Evolutionary conservation across 2,888 invertebrate species (phyloP), one percentile per base, ranked within the genome.

Genomic region (Limnephilus auricula): DNA sequence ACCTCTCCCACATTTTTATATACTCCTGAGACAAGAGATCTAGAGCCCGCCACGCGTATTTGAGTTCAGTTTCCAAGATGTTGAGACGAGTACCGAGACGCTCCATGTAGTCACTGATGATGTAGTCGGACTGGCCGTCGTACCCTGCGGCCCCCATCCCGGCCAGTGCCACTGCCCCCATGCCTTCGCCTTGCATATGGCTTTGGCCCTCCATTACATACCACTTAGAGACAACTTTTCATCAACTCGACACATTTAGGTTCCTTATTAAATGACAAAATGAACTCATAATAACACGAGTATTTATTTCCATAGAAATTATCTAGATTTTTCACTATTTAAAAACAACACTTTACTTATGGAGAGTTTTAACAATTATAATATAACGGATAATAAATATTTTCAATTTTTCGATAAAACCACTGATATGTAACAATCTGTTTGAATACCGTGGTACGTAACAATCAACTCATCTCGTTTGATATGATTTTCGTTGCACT

Each of bases 1-100:
- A 95, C 84, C 98, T 96, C 94, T 98, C 98, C 98, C 99, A 99
- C 98, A 99, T 99, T 94, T 98, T 98, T 90, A 98, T 98, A 94
- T 99, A 99, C 94, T 99, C 99, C 94, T 98, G 98, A 79, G 98
- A 98, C 65, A 99, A 96, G 90, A 99, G 96, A 94, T 99, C 99
- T 91, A 99, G 96, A 3, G 99, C 98, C 93, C 98, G 96, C 99
- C 99, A 99, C 31, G 99, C 99, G 94, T 98, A 98, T 94, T 98
- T 98, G 87, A 99, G 96, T 95, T 99, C 99, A 3, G 98, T 98
- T 95, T 99, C 99, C 25, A 99, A 96, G 94, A 98, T 97, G 94
- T 97, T 98, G 92, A 99, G 96, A 78, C 98, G 97, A 40, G 98
- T 98, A 25, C 98, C 98, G 90, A 99, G 97, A 93, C 98, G 97